Evolutionary conservation across 1,140 invertebrate species (phyloP), one percentile per base, ranked within the genome.

Genomic region (Drosophila setifemur): DNA sequence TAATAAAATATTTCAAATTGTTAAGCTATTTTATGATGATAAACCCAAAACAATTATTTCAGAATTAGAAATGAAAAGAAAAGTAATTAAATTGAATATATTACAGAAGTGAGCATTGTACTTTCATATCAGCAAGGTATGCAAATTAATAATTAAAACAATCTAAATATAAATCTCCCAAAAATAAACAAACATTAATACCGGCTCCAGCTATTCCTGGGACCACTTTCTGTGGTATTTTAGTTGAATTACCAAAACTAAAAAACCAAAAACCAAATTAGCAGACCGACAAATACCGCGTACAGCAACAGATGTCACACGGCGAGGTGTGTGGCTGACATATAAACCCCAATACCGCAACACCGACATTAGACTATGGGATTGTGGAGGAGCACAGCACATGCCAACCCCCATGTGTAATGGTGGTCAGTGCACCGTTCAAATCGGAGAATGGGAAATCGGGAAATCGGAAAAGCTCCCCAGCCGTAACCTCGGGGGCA

Each of bases 301-400:
- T 11, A 4, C 48, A 54, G 44, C 63, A 81, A 75, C 66, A 67
- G 60, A 50, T 66, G 60, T 37, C 37, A 43, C 8, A 8, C n/a
- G 40, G 6, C 33, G 21, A 57, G 42, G 57, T 52, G 40, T 57
- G 68, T 49, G 69, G 42, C 57, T 81, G 82, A 87, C 81, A 86
- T 52, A 86, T 53, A 81, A 87, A 86, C 81, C 81, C 55, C 73
- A 86, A 86, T 86, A 87, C 57, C 44, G n/a, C 40, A 63, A 39
- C 39, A 55, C 25, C 26, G 26, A 31, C 31, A 31, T 35, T 50
- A n/a, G n/a, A n/a, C n/a, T n/a, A n/a, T n/a, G n/a, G n/a, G n/a
- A n/a, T 25, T 19, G 47, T 18, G 45, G 25, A 11, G 9, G 8
- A 25, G 33, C 6, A 23, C 11, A 25, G 33, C 6, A 23, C 11